phyloP scores from a whole-genome alignment of 2,113 vertebrate genomes.

The Prunella himalayana region DNA sequence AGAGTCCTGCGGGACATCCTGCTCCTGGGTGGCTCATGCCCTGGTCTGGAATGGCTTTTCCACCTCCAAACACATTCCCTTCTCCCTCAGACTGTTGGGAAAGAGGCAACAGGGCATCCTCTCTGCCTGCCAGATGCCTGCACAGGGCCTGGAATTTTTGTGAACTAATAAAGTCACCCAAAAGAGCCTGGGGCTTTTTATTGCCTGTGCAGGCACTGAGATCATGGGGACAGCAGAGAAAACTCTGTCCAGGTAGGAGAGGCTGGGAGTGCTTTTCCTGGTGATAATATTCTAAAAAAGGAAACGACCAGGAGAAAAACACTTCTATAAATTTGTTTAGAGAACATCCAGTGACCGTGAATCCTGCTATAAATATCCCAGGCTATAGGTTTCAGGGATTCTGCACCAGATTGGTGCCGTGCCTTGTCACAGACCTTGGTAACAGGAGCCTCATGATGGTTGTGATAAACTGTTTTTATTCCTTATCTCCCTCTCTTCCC shows the following conservation, averaged over 20 bases:
- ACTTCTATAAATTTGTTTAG: conserved; percentile 74
- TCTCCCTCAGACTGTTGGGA: neutral
- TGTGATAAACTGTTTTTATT: conserved; percentile 42
- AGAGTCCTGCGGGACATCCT: rapidly evolving
- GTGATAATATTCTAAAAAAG: conserved; percentile 46
- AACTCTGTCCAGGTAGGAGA: conserved; percentile 16
- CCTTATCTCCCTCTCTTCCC: conserved; percentile 32
- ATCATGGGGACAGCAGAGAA: neutral
- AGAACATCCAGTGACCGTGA: conserved; percentile 70
- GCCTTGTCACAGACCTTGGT: conserved; percentile 42
- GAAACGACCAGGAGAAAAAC: conserved; percentile 63
- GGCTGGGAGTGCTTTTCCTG: neutral
- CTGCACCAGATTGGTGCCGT: neutral
- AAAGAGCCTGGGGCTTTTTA: neutral
- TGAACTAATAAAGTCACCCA: neutral
- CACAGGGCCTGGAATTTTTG: neutral
- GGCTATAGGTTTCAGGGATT: conserved; percentile 60
- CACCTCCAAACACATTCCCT: neutral
- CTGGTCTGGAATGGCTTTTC: neutral
- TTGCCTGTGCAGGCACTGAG: neutral
- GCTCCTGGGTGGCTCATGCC: neutral
- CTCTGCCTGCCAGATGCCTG: neutral
- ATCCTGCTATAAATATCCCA: conserved; percentile 65
- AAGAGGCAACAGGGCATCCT: neutral
- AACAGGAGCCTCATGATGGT: conserved; percentile 19